phyloP scores from a whole-genome alignment of 2,797 vertebrate species.

The Rhinichthys osculus region DNA sequence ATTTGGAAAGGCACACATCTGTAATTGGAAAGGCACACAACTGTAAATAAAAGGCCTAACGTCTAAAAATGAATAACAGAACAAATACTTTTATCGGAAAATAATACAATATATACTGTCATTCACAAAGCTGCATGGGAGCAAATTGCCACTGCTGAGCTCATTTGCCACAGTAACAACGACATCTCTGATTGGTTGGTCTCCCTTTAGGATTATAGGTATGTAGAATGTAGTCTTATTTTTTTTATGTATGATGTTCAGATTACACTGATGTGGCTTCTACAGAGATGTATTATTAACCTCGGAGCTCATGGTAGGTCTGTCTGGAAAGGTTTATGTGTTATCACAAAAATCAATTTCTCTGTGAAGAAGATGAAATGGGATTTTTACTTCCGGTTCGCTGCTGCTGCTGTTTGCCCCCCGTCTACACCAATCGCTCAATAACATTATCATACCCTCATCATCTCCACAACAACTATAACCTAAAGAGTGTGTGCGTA shows the following conservation, averaged over 20 bases:
- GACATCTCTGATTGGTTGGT: not conserved
- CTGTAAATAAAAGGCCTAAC: not conserved
- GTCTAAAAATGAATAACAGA: not conserved
- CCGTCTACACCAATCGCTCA: not conserved
- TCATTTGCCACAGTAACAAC: not conserved
- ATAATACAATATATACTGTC: not conserved
- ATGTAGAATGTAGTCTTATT: too few species aligned
- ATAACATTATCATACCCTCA: conserved; percentile 2
- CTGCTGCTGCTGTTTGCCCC: not conserved
- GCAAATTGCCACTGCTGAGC: not conserved
- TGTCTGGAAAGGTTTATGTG: conserved; percentile 11
- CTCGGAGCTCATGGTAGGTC: not conserved
- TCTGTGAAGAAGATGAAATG: conserved; percentile 10
- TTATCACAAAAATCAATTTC: conserved; percentile 13
- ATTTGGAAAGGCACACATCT: too few species aligned
- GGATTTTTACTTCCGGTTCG: conserved; percentile 9
- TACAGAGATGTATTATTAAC: conserved; percentile 8
- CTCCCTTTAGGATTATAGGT: not conserved
- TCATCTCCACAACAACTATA: conserved; percentile 22
- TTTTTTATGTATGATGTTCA: not conserved
- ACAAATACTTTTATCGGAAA: not conserved
- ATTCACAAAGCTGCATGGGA: not conserved
- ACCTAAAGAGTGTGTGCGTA: not conserved
- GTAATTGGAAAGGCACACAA: too few species aligned
- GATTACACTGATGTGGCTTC: conserved; percentile 4